phyloP scores from a whole-genome alignment of 1,140 invertebrate genomes.

The Capitella teleta region DNA sequence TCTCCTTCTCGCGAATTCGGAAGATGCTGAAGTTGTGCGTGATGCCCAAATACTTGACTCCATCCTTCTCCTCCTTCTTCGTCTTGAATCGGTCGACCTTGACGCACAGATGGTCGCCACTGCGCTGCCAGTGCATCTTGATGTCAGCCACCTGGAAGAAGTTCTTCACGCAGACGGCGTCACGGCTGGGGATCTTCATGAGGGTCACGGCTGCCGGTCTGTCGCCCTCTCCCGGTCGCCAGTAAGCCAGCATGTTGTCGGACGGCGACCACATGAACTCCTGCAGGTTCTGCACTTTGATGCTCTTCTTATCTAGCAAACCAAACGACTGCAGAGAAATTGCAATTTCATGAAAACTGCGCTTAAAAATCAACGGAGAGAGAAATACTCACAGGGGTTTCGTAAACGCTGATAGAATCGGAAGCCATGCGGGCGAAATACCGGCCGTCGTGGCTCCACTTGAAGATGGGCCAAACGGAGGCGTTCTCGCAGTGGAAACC shows the following conservation, averaged over 20 bases:
- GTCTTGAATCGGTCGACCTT: slow-evolving; percentile 96
- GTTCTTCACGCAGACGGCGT: slow-evolving; percentile 89
- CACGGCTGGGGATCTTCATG: slow-evolving; percentile 55
- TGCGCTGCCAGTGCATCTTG: slow-evolving; percentile 98
- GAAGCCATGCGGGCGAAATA: slow-evolving; percentile 76
- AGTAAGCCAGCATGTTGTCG: slow-evolving; percentile 91
- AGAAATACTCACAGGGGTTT: slow-evolving; percentile 52
- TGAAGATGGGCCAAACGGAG: slow-evolving; percentile 76
- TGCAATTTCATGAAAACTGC: slow-evolving; percentile 9
- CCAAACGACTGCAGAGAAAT: slow-evolving; percentile 62
- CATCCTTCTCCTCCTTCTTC: slow-evolving; percentile 66
- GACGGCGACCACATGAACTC: slow-evolving; percentile 98
- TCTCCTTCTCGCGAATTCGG: slow-evolving; percentile 86
- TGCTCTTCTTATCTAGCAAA: slow-evolving; percentile 84
- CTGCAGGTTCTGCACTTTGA: slow-evolving; percentile 77
- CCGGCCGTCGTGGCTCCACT: slow-evolving; percentile 94
- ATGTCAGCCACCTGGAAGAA: slow-evolving; percentile 94
- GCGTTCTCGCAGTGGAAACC: slow-evolving; percentile 75
- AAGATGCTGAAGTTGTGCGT: slow-evolving; percentile 99
- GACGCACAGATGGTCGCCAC: slow-evolving; percentile 91
- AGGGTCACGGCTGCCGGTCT: slow-evolving; percentile 50
- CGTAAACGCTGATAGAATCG: slow-evolving; percentile 77
- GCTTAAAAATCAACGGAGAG: not conserved
- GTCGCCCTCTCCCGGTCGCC: slow-evolving; percentile 81
- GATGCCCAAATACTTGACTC: slow-evolving; percentile 86